Conservation (phyloP, 2,113 vertebrate genomes). For the Rhinolophus sinicus region DNA sequence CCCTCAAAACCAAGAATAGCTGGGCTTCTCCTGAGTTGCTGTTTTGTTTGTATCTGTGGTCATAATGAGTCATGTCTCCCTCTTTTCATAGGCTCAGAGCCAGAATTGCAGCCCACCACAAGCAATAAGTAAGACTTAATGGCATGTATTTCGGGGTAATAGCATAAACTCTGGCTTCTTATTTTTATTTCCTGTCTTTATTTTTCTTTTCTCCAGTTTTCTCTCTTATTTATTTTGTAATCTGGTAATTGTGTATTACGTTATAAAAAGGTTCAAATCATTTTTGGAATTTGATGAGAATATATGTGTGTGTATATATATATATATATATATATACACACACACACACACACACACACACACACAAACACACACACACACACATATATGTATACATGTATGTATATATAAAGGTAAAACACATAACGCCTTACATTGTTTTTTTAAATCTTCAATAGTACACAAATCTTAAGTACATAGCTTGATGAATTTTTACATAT, state of each 20-base stretch:
- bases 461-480: background rate
- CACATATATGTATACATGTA: too few species aligned
- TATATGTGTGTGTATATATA: background rate
- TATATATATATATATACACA: too few species aligned
- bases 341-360: too few species aligned
- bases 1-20: slow-evolving; percentile 57
- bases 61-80: slow-evolving; percentile 65
- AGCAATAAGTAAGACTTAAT: slow-evolving; percentile 40
- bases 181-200: slow-evolving; percentile 67
- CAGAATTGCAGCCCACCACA: slow-evolving; percentile 65
- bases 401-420: background rate
- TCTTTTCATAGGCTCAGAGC: slow-evolving; percentile 69
- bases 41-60: slow-evolving; percentile 73
- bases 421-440: background rate
- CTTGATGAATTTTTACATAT: background rate
- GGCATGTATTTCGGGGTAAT: slow-evolving; percentile 38
- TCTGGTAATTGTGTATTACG: background rate
- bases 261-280: slow-evolving; percentile 36
- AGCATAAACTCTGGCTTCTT: slow-evolving; percentile 49
- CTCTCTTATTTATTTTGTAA: slow-evolving; percentile 55
- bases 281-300: slow-evolving; percentile 16
- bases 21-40: slow-evolving; percentile 43
- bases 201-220: slow-evolving; percentile 66
- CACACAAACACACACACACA: too few species aligned
- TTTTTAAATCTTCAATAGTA: slow-evolving; percentile 40